Evolutionary conservation across 2,113 vertebrate genomes (phyloP), one percentile per base, ranked within the genome.

Genomic region (Zosterops borbonicus): DNA sequence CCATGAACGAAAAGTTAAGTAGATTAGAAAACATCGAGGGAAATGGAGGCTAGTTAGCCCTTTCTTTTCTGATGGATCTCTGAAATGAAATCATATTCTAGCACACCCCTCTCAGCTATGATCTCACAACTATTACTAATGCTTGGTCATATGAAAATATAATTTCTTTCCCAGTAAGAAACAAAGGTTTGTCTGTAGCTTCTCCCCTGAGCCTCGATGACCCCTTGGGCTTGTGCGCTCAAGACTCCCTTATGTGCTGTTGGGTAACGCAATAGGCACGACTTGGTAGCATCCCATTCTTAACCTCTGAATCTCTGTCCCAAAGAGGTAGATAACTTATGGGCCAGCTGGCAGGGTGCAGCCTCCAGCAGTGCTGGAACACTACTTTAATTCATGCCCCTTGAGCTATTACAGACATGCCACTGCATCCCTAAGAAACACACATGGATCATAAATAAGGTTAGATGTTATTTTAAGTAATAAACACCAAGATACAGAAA

Each of bases 391-490:
- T 90, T 94, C 68, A 69, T 93, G 83, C 52, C 88, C 89, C 94
- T 90, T 92, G 92, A 96, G 94, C 88, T 92, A 9, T 44, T 93
- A 78, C 90, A 96, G 94, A 90, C 75, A 49, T 92, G 94, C 94
- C 75, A 92, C 62, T 84, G 62, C 91, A 87, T 87, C 92, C 47
- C 76, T 89, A 90, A 90, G 88, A 96, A 95, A 96, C 73, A 60
- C 65, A 83, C 86, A 89, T 2, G 3, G 73, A 90, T 82, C 88
- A 68, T 96, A 96, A 96, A 94, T 90, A 96, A 95, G 69, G 83
- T 84, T 95, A 94, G 91, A 95, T 96, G 89, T 95, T 96, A 94
- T 96, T 93, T 83, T 95, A 92, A 94, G 88, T 76, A 89, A 94
- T 95, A 97, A 97, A 95, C 88, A 94, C 52, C 24, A 71, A 90